A percentile compares a stretch with the other conserved stretches of the same genome.
phyloP scores from a whole-genome alignment of 2,888 invertebrate species.

The Diabrotica balteata region DNA sequence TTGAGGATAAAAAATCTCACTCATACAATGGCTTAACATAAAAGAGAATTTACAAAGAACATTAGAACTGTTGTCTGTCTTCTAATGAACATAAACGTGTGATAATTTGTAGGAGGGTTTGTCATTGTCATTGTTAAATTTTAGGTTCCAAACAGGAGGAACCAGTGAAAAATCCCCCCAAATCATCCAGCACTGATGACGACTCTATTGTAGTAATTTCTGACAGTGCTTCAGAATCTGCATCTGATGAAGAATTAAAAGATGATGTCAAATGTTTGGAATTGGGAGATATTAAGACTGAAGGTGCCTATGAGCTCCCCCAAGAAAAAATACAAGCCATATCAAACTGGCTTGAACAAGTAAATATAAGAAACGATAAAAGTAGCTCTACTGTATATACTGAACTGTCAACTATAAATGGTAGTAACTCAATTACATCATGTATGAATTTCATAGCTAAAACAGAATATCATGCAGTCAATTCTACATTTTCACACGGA shows the following conservation, averaged over 20 bases:
- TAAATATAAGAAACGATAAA: conserved; percentile 35
- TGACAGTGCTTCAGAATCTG: conserved; percentile 28
- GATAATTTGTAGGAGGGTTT: no score
- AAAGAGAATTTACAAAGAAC: no score
- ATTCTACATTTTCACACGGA: conserved; percentile 45
- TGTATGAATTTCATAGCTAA: conserved; percentile 29
- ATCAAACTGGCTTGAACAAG: conserved; percentile 43
- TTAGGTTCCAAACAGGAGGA: background rate
- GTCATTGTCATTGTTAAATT: background rate
- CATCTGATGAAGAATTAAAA: background rate
- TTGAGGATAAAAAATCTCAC: no score
- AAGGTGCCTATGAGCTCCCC: conserved; percentile 17
- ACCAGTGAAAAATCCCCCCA: background rate
- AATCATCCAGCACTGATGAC: conserved; percentile 5
- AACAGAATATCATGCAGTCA: conserved; percentile 38
- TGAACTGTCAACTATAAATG: conserved; percentile 47
- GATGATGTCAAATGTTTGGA: background rate
- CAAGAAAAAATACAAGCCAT: conserved; percentile 37
- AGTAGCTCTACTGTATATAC: conserved; percentile 41
- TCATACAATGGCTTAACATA: no score
- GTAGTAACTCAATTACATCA: conserved; percentile 22
- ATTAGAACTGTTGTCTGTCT: no score
- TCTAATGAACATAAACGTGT: no score
- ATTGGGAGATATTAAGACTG: conserved; percentile 2
- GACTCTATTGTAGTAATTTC: conserved; percentile 34